phyloP scores from a whole-genome alignment of 2,113 vertebrate species.

The Toxotes chatareus region DNA sequence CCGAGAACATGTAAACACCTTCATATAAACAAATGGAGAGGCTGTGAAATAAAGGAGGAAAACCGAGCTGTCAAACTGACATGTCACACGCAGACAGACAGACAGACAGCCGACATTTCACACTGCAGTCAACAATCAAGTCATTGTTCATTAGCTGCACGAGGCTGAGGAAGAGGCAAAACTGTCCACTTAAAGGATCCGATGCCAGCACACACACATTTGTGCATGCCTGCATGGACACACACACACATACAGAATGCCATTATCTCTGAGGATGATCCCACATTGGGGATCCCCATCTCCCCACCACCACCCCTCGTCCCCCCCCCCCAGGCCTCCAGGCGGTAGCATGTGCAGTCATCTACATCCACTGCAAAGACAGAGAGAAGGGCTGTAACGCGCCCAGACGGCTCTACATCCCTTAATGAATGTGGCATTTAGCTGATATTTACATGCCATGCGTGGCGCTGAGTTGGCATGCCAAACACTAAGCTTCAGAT shows the following conservation, averaged over 20 bases:
- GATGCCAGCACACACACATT: conserved; percentile 29
- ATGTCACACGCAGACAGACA: conserved; percentile 36
- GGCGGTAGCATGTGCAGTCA: conserved; percentile 55
- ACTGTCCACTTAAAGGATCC: conserved; percentile 40
- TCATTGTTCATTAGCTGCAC: conserved; percentile 61
- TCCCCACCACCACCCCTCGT: background rate
- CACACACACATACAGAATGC: conserved; percentile 36
- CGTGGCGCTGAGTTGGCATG: conserved; percentile 75
- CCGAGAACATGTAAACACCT: conserved; percentile 34
- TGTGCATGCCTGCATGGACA: conserved; percentile 6
- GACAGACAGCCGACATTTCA: conserved; percentile 74
- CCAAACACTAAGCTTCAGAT: conserved; percentile 75
- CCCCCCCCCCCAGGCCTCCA: conserved; percentile 24
- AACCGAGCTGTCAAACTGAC: conserved; percentile 59
- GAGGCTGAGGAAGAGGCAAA: conserved; percentile 29
- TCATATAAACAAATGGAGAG: conserved; percentile 33
- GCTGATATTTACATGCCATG: conserved; percentile 84
- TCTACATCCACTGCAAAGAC: conserved; percentile 46
- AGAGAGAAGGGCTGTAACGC: conserved; percentile 47
- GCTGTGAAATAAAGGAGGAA: conserved; percentile 22
- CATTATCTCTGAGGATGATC: conserved; percentile 54
- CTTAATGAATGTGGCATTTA: conserved; percentile 87
- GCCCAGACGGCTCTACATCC: conserved; percentile 64
- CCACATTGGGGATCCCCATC: conserved; percentile 30
- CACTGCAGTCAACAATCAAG: conserved; percentile 61